Evolutionary conservation across 2,113 vertebrate genomes (phyloP), one percentile per base, ranked within the genome.

Genomic region (Thamnaconus septentrionalis): DNA sequence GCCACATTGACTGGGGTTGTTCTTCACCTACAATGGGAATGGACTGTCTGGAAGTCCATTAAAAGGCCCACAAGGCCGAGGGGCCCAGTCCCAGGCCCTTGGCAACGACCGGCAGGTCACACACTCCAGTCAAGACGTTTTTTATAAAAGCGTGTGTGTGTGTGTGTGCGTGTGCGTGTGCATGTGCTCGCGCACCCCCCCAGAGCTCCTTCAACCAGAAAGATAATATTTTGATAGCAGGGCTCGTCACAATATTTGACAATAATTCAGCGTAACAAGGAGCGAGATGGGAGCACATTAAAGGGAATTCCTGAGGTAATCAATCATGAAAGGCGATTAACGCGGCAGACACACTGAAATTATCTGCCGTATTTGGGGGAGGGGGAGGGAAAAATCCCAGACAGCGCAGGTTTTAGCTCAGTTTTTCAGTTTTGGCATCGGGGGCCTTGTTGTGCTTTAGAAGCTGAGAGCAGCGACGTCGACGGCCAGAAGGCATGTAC

Each of bases 11-110:
- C 79, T 59, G 8, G 82, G 80, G 85, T 90, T 92, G 91, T 91
- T 85, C 91, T 85, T 81, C 70, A 56, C 70, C 86, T 82, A 95
- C 92, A 95, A 96, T 92, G 76, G 86, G 81, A 94, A 96, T 93
- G 91, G 90, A 94, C 91, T 94, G 74, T 85, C 82, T 85, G 69
- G 87, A 89, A 94, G 92, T 94, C 91, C 84, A 95, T 94, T 90
- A 91, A 93, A 91, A 92, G 69, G 89, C 90, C 85, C 72, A 81
- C 82, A 72, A 84, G 80, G 82, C 78, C 85, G 73, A 87, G 89
- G 89, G 92, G 91, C 89, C 84, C 89, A 85, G 85, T 76, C 82
- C 85, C 83, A 76, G 76, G 76, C 77, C 80, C 87, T 86, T 88
- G 82, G 87, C 86, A 88, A 86, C 78, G 58, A 81, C 59, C 71